A percentile compares a stretch with the other conserved stretches of the same genome.
Evolutionary conservation across 2,113 vertebrate genomes (phyloP).

Genomic region (Maccullochella peelii): DNA sequence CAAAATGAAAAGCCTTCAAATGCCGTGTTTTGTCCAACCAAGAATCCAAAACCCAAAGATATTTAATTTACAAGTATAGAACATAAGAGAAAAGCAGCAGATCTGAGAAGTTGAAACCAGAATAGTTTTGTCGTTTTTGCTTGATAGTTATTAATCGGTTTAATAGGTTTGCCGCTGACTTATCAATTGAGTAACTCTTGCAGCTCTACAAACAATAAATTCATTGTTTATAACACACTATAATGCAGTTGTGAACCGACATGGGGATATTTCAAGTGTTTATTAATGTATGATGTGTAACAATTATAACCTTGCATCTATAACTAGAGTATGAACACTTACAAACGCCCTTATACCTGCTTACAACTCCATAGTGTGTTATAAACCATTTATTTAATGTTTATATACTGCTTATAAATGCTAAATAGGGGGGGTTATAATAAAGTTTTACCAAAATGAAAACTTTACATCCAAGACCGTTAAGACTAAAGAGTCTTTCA

Average conservation of each 20-base stretch:
- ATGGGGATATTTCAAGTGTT: neutral
- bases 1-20: conserved; percentile 8
- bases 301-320: neutral
- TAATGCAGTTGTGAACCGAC: neutral
- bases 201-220: neutral
- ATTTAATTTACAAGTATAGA: neutral
- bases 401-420: neutral
- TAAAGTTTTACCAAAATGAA: conserved; percentile 9
- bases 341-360: neutral
- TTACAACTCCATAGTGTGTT: neutral
- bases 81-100: conserved; percentile 1
- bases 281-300: neutral
- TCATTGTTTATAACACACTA: neutral
- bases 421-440: conserved; percentile 18
- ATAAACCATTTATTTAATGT: neutral
- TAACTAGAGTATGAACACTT: neutral
- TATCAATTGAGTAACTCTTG: neutral
- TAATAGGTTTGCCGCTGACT: accelerated
- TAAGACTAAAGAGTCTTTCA: neutral
- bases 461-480: conserved; percentile 5
- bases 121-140: neutral
- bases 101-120: neutral
- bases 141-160: neutral
- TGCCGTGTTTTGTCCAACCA: neutral
- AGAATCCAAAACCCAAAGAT: neutral